Evolutionary conservation across 1,140 invertebrate genomes (phyloP).

Genomic region (Solenopsis fugax): DNA sequence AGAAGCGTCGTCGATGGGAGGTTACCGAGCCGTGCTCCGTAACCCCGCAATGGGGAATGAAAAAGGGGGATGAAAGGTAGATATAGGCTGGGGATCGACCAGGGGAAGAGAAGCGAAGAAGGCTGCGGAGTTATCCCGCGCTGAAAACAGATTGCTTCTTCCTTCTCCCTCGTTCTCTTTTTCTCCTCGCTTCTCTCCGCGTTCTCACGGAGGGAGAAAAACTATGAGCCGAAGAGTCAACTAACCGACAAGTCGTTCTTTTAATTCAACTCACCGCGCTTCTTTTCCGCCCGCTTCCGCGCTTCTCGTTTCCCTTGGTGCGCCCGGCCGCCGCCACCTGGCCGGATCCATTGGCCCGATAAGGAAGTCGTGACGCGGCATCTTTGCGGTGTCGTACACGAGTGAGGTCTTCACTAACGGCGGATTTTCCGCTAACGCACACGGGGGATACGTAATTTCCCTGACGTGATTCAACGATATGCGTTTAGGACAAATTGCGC

Average conservation of each 20-base stretch:
- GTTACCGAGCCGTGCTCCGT: slow-evolving; percentile 79
- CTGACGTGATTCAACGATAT: slow-evolving; percentile 31
- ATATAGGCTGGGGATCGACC: slow-evolving; percentile 7
- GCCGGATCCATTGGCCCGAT: slow-evolving; percentile 57
- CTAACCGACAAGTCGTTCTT: slow-evolving; percentile 85
- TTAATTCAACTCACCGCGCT: slow-evolving; percentile 82
- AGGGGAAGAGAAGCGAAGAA: slow-evolving; percentile 54
- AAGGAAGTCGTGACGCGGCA: slow-evolving; percentile 67
- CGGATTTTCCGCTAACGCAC: slow-evolving; percentile 41
- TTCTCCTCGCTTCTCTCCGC: slow-evolving; percentile 39
- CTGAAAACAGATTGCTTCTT: slow-evolving; percentile 84
- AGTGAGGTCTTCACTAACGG: slow-evolving; percentile 34
- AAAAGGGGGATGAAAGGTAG: slow-evolving; percentile 52
- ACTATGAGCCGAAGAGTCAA: slow-evolving; percentile 76
- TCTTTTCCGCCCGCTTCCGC: slow-evolving; percentile 68
- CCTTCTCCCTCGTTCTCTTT: slow-evolving; percentile 65
- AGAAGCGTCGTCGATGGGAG: slow-evolving; percentile 77
- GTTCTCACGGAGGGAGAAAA: slow-evolving; percentile 69
- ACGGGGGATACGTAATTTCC: slow-evolving; percentile 12
- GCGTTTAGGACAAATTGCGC: slow-evolving; percentile 8
- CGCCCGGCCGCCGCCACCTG: slow-evolving; percentile 58
- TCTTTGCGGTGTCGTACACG: slow-evolving; percentile 61
- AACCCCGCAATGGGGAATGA: slow-evolving; percentile 77
- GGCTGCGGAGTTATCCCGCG: slow-evolving; percentile 78
- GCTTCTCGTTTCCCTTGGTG: slow-evolving; percentile 34